Evolutionary conservation across 2,888 invertebrate genomes (phyloP).

Genomic region (Tillus elongatus): DNA sequence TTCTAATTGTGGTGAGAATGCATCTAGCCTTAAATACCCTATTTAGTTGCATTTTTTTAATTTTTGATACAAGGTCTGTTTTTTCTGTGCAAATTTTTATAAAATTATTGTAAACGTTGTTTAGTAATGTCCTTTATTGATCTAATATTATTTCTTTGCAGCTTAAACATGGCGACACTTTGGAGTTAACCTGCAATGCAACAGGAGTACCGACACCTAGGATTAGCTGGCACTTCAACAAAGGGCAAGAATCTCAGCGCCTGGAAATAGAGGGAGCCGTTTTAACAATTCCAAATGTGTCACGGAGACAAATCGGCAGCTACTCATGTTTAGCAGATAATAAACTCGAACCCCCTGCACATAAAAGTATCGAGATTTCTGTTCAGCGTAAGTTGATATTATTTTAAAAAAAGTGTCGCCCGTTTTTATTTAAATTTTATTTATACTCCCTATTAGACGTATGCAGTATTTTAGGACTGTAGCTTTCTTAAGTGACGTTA

Average conservation of each 20-base stretch:
- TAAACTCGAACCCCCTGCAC: constrained; percentile 34
- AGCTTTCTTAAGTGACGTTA: no score
- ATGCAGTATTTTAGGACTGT: not conserved
- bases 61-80: not conserved
- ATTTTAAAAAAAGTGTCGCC: constrained; percentile 13
- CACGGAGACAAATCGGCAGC: constrained; percentile 36
- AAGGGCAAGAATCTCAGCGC: constrained; percentile 20
- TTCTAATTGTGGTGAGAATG: no score
- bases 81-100: constrained; percentile 6
- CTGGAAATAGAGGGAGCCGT: constrained; percentile 30
- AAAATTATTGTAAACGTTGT: no score
- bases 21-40: no score
- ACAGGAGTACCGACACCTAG: constrained; percentile 41
- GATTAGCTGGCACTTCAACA: constrained; percentile 37
- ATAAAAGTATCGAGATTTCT: constrained; percentile 31
- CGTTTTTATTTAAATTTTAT: constrained; percentile 6
- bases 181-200: constrained; percentile 39
- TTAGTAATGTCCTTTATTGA: no score
- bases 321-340: constrained; percentile 45
- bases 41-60: no score
- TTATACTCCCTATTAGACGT: no score
- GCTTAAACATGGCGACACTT: constrained; percentile 36
- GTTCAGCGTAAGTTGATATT: constrained; percentile 39
- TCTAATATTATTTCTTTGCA: constrained; percentile 26
- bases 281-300: constrained; percentile 34